Evolutionary conservation across 2,888 invertebrate genomes (phyloP).

Genomic region (Netelia melanura): DNA sequence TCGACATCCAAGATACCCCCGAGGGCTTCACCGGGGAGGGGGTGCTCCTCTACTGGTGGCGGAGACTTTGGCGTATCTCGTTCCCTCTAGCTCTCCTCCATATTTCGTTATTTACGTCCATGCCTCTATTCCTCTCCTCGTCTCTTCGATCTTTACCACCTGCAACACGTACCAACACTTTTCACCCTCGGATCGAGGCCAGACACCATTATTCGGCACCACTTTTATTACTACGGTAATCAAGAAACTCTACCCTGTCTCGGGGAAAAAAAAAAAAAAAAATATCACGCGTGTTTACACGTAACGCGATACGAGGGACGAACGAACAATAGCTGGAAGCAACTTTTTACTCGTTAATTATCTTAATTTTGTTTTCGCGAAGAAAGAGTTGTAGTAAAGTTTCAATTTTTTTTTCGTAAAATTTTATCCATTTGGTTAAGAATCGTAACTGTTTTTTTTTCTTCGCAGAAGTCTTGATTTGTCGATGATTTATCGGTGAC

Average conservation of each 20-base stretch:
- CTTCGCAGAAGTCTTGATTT: too few relatives aligned
- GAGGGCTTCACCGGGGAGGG: slow-evolving; percentile 25
- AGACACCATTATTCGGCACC: background rate
- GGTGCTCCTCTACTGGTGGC: background rate
- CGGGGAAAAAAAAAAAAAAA: background rate
- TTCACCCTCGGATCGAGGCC: background rate
- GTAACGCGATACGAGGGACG: background rate
- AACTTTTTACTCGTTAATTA: too few relatives aligned
- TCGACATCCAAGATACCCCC: slow-evolving; percentile 51
- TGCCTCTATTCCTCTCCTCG: background rate
- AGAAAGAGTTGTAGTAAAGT: too few relatives aligned
- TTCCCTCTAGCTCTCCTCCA: background rate
- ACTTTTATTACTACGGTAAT: background rate
- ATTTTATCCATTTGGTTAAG: too few relatives aligned
- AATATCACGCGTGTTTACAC: background rate
- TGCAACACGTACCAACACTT: slow-evolving; percentile 12
- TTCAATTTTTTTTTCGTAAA: too few relatives aligned
- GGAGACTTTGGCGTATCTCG: background rate
- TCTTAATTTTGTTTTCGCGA: too few relatives aligned
- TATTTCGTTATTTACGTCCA: background rate
- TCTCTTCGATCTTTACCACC: background rate
- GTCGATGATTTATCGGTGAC: too few relatives aligned
- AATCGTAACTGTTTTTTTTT: too few relatives aligned
- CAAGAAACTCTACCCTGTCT: background rate
- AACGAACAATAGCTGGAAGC: too few relatives aligned